Percentiles rank a stretch among this genome's conserved stretches.
Conservation (phyloP, 1,140 invertebrate species). For the Drosophila aff. region DNA sequence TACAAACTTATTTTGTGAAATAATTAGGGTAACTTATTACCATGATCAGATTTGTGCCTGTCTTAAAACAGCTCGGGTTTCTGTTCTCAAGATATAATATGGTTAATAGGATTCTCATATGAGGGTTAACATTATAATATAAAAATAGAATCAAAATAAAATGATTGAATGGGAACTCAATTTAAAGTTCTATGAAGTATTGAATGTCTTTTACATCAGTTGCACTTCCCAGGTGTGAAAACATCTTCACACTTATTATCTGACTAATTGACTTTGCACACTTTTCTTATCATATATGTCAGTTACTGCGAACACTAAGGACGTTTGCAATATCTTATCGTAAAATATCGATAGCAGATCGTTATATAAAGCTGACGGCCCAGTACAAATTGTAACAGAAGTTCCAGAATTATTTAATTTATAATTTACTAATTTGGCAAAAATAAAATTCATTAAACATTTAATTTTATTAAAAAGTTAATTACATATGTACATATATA, state of each 20-base stretch:
- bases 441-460: not conserved
- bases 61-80: no score
- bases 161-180: not conserved
- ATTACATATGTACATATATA: no score
- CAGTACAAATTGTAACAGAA: not conserved
- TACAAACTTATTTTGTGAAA: no score
- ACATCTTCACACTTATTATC: not conserved
- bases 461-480: not conserved
- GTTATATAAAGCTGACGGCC: not conserved
- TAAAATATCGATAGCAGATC: constrained; percentile 1
- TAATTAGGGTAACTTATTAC: no score
- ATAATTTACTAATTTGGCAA: not conserved
- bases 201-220: not conserved
- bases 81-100: no score
- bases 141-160: no score
- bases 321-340: constrained; percentile 33
- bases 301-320: no score
- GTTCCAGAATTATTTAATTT: not conserved
- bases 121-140: no score
- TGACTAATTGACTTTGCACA: constrained; percentile 13
- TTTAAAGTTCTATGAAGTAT: not conserved
- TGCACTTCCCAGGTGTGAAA: not conserved
- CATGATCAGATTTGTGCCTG: no score
- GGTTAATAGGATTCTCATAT: no score
- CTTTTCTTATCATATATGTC: constrained; percentile 17